Conservation (phyloP, 2,113 vertebrate genomes). For the Amia ocellicauda region DNA sequence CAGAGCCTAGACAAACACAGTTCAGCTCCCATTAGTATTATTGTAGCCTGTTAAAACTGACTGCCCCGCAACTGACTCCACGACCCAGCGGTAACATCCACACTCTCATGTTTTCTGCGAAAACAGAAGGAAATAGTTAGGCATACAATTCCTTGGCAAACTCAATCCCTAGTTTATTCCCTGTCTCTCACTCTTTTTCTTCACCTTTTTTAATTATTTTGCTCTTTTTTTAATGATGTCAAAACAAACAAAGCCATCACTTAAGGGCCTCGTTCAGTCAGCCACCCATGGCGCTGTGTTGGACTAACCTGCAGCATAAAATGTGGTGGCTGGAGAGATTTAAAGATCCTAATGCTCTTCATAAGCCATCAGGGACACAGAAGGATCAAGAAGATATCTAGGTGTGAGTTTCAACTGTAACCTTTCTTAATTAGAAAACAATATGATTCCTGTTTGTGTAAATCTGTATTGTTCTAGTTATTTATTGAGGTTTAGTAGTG, state of each 20-base stretch:
- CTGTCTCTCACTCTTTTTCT: conserved; percentile 14
- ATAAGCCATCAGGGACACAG: not conserved
- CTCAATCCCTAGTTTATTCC: not conserved
- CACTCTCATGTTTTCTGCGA: conserved; percentile 47
- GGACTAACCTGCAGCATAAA: too few relatives aligned
- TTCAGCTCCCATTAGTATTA: conserved; percentile 29
- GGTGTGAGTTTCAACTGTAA: conserved; percentile 1
- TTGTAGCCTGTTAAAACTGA: conserved; percentile 32
- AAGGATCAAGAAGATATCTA: not conserved
- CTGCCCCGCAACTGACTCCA: conserved; percentile 27
- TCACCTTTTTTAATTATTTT: conserved; percentile 5
- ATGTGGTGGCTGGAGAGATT: not conserved
- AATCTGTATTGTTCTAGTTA: too few relatives aligned
- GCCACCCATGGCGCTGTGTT: too few relatives aligned
- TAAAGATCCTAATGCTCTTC: not conserved
- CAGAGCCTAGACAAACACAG: conserved; percentile 24
- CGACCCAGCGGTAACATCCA: conserved; percentile 44
- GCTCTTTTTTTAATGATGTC: not conserved
- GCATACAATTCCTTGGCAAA: conserved; percentile 54
- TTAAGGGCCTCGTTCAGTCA: not conserved
- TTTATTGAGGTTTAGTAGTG: too few relatives aligned
- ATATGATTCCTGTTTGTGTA: too few relatives aligned
- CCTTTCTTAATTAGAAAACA: conserved; percentile 16
- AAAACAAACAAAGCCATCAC: not conserved
- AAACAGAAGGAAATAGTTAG: conserved; percentile 53